Evolutionary conservation across 2,113 vertebrate species (phyloP).

Genomic region (Saimiri boliviensis): DNA sequence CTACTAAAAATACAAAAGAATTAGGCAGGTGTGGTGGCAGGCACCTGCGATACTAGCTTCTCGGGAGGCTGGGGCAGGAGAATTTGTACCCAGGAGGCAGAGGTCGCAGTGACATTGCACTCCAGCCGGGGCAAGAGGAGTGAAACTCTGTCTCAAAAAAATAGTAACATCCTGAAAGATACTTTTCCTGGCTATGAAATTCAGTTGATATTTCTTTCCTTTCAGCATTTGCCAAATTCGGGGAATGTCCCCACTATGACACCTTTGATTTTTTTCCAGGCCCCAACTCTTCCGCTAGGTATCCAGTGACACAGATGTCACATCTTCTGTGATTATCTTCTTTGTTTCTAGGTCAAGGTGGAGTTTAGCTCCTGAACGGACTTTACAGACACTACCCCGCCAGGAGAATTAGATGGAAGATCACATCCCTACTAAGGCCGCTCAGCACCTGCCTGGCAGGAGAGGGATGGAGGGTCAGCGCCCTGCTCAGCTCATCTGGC

Average conservation of each 20-base stretch:
- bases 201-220: neutral
- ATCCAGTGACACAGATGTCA: neutral
- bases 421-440: neutral
- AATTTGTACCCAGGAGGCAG: no score
- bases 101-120: no score
- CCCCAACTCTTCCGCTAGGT: neutral
- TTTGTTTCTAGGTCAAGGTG: neutral
- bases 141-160: no score
- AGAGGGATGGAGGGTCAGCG: neutral
- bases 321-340: neutral
- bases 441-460: neutral
- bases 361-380: neutral
- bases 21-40: no score
- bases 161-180: neutral
- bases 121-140: no score
- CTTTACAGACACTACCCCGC: neutral
- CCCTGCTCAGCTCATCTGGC: no score
- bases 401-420: neutral
- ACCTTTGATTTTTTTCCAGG: neutral
- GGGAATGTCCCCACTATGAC: neutral
- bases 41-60: no score
- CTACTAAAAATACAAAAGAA: no score
- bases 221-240: neutral
- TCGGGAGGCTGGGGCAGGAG: no score
- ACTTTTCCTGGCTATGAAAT: neutral